A percentile compares a stretch with the other conserved stretches of the same genome.
Evolutionary conservation across 1,140 invertebrate genomes (phyloP).

Genomic region (Calosoma granatense): DNA sequence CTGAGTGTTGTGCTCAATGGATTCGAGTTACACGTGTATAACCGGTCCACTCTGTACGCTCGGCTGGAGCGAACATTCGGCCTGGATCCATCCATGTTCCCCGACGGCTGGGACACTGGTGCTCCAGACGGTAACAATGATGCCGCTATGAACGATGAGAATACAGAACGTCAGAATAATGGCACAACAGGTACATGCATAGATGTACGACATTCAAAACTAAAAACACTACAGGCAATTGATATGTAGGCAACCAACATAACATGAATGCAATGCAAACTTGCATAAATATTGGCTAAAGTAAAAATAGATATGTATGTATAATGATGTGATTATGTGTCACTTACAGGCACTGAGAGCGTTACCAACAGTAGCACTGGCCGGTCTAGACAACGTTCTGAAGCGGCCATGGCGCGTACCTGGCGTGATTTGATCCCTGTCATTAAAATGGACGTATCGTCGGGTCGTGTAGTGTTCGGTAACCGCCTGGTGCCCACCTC

Average conservation of each 20-base stretch:
- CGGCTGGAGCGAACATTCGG: constrained; percentile 84
- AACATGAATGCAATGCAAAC: too few species aligned
- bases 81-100: constrained; percentile 65
- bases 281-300: too few species aligned
- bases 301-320: too few species aligned
- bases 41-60: constrained; percentile 81
- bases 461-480: constrained; percentile 91
- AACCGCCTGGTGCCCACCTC: constrained; percentile 91
- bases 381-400: constrained; percentile 44
- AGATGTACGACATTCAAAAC: too few species aligned
- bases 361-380: too few species aligned
- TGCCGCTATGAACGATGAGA: background rate
- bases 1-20: constrained; percentile 91
- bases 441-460: constrained; percentile 88
- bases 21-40: constrained; percentile 93
- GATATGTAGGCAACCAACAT: too few species aligned
- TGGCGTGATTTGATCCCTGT: constrained; percentile 96
- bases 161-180: background rate
- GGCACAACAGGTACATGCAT: too few species aligned
- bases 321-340: too few species aligned
- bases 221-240: too few species aligned
- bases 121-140: constrained; percentile 23
- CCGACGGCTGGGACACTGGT: constrained; percentile 39
- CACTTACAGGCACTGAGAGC: too few species aligned
- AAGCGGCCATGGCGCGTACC: constrained; percentile 67